Base-by-base conservation (phyloP, 2,113 vertebrate species). In the Amblyornis subalaris region DNA sequence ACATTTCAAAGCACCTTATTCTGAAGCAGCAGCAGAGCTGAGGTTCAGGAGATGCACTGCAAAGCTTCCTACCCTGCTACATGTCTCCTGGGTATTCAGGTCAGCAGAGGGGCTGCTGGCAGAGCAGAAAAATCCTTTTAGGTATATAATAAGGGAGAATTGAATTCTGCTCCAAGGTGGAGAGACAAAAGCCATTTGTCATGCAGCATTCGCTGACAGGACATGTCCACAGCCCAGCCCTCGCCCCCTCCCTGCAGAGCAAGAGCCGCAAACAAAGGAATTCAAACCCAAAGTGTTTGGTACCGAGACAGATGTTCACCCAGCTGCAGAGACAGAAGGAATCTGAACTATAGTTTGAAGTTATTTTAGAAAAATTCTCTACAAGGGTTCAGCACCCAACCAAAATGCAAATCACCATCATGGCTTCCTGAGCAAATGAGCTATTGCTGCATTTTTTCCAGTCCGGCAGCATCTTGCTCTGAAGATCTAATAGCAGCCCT, bases 401-500 rank as follows among this genome's bases (percentile, higher is more conserved):
- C 60, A 25, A 91, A 83, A 97, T 90, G 91, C 93, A 94, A 95
- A 95, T 95, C 89, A 64, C 85, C 74, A 54, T 50, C 82, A 91
- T 21, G 55, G 91, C 50, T 81, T 86, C 93, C 93, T 80, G 87
- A 92, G 91, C 94, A 93, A 95, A 95, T 51, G 81, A 97, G 88
- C 88, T 80, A 50, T 62, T 73, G 93, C 85, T 95, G 90, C 79
- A 24, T 74, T 88, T 93, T 91, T 92, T 95, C 85, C 94, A 96
- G 93, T 73, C 93, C 89, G 45, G 91, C 88, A 95, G 88, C 94
- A 88, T 91, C 95, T 77, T 48, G 75, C 79, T 93, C 91, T 74
- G 85, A 94, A 94, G 94, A 74, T 88, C 85, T 94, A 80, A 93
- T 33, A 85, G 95, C 95, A 95, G 88, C 89, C 94, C 95, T 53